phyloP scores from a whole-genome alignment of 2,888 invertebrate species.

The Linyphia triangularis region DNA sequence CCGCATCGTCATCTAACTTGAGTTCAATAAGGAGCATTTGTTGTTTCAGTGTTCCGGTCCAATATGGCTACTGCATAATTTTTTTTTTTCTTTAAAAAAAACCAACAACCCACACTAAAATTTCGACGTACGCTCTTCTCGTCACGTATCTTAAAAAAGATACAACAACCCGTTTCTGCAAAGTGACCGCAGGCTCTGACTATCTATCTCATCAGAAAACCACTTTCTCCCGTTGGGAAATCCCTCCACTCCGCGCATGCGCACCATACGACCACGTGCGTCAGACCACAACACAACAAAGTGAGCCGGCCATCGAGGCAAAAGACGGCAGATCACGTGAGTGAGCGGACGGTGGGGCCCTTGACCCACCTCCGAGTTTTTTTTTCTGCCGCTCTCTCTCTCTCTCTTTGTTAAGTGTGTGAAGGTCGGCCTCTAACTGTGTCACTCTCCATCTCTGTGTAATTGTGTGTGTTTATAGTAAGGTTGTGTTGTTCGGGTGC shows the following conservation, averaged over 20 bases:
- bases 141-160: too few species aligned
- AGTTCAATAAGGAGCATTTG: too few species aligned
- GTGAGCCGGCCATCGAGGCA: neutral
- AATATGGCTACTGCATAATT: too few species aligned
- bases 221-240: neutral
- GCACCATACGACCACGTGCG: neutral
- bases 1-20: too few species aligned
- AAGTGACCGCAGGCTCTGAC: too few species aligned
- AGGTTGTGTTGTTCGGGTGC: neutral
- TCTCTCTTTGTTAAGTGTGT: neutral
- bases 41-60: too few species aligned
- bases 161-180: too few species aligned
- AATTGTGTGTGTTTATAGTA: neutral
- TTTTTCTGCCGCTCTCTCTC: neutral
- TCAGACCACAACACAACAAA: neutral
- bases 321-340: neutral
- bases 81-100: too few species aligned
- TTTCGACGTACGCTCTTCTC: too few species aligned
- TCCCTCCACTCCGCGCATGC: neutral
- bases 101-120: too few species aligned
- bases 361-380: neutral
- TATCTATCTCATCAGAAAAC: too few species aligned
- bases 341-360: neutral
- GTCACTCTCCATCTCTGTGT: neutral
- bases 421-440: neutral